Evolutionary conservation across 2,113 vertebrate genomes (phyloP).

Genomic region (Motacilla alba): DNA sequence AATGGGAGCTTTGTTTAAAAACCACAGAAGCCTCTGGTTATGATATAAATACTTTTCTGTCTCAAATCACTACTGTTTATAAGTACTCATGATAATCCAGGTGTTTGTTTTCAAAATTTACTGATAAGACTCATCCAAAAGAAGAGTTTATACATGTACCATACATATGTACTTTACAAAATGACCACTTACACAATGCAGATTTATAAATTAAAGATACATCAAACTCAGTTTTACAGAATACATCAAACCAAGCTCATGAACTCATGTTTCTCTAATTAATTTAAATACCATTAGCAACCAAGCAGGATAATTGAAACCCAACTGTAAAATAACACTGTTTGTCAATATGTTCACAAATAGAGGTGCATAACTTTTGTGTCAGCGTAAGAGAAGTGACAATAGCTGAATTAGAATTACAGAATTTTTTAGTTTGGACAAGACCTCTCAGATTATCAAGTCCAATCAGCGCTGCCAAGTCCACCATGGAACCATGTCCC

Average conservation of each 20-base stretch:
- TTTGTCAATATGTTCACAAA: background rate
- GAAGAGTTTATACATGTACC: background rate
- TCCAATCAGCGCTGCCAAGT: background rate
- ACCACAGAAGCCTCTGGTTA: background rate
- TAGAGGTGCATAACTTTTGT: background rate
- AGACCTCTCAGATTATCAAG: background rate
- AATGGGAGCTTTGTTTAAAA: background rate
- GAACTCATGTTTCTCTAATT: background rate
- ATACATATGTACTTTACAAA: background rate
- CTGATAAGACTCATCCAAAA: background rate
- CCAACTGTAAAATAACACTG: background rate
- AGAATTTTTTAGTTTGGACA: fast-evolving
- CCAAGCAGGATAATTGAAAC: background rate
- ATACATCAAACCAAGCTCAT: background rate
- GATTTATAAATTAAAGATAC: background rate
- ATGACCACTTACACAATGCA: background rate
- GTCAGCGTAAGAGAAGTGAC: background rate
- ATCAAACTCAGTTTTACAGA: background rate
- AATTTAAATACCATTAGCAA: background rate
- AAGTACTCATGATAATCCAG: background rate
- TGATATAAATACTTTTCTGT: background rate
- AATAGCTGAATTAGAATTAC: background rate
- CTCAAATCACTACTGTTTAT: background rate
- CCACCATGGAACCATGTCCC: no score
- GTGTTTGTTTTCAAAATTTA: conserved; percentile 12